A percentile compares a stretch with the other conserved stretches of the same genome.
Conservation (phyloP, 2,888 invertebrate species). For the Argynnis bischoffii region DNA sequence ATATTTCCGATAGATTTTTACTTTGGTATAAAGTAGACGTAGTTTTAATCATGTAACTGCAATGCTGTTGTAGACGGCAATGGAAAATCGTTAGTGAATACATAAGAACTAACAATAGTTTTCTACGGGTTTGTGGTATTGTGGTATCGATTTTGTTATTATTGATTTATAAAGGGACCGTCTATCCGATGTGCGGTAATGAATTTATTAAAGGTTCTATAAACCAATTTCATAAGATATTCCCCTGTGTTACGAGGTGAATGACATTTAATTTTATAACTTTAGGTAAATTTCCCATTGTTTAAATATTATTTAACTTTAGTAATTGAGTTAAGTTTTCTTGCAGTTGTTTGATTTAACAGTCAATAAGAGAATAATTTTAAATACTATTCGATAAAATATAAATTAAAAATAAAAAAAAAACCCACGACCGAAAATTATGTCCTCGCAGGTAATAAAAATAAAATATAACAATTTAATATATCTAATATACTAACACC, state of each 20-base stretch:
- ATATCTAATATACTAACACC: no score
- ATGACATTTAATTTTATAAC: constrained; percentile 9
- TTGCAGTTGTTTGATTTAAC: no score
- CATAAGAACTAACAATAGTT: constrained; percentile 2
- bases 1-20: no score
- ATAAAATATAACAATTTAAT: no score
- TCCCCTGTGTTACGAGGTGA: constrained; percentile 14
- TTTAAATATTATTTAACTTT: not conserved
- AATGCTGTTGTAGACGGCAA: not conserved
- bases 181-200: constrained; percentile 34
- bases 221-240: constrained; percentile 30
- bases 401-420: no score
- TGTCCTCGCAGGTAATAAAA: no score
- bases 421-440: no score
- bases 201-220: constrained; percentile 32
- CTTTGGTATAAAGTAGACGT: no score
- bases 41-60: no score
- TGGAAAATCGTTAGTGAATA: not conserved
- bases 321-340: not conserved
- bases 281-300: not conserved
- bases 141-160: constrained; percentile 34
- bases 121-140: not conserved
- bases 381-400: no score
- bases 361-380: no score
- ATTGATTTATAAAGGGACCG: constrained; percentile 33